These are phyloP conservation scores for Coreius guichenoti DNA, from an alignment of 2,797 vertebrate species.

Conservation along the genomic window DNA sequence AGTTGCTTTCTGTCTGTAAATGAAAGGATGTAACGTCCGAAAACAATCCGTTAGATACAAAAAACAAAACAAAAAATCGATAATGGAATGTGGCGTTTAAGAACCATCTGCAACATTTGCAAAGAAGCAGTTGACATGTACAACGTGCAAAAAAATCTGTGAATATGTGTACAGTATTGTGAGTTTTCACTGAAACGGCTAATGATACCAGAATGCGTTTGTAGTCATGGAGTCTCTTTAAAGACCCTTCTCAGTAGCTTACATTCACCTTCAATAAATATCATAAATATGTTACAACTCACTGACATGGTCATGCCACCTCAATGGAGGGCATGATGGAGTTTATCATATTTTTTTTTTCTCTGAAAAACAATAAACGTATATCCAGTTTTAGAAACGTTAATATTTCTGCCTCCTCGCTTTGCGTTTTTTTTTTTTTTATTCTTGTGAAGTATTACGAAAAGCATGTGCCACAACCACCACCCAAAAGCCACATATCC, in stretches of 20 bases:
- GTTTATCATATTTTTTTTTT: slow-evolving; percentile 61
- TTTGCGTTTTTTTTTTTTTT: slow-evolving; percentile 8
- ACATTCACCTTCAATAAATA: slow-evolving; percentile 89
- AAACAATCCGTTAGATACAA: slow-evolving; percentile 19
- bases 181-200: slow-evolving; percentile 81
- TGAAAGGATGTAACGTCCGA: slow-evolving; percentile 74
- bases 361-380: slow-evolving; percentile 62
- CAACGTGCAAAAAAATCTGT: slow-evolving; percentile 72
- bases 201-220: slow-evolving; percentile 70
- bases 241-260: slow-evolving; percentile 80
- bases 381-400: slow-evolving; percentile 62
- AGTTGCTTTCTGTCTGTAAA: slow-evolving; percentile 77
- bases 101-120: slow-evolving; percentile 62
- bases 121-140: slow-evolving; percentile 75
- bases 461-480: slow-evolving; percentile 63
- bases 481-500: slow-evolving; percentile 57
- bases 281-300: slow-evolving; percentile 79
- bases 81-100: slow-evolving; percentile 58
- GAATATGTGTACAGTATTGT: slow-evolving; percentile 74
- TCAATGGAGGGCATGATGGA: slow-evolving; percentile 49
- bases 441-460: slow-evolving; percentile 45
- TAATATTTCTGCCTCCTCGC: slow-evolving; percentile 60
- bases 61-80: slow-evolving; percentile 19
- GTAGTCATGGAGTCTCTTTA: slow-evolving; percentile 63
- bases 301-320: slow-evolving; percentile 63